Conservation (phyloP, 2,888 invertebrate species). For the Teinopalpus imperialis region DNA sequence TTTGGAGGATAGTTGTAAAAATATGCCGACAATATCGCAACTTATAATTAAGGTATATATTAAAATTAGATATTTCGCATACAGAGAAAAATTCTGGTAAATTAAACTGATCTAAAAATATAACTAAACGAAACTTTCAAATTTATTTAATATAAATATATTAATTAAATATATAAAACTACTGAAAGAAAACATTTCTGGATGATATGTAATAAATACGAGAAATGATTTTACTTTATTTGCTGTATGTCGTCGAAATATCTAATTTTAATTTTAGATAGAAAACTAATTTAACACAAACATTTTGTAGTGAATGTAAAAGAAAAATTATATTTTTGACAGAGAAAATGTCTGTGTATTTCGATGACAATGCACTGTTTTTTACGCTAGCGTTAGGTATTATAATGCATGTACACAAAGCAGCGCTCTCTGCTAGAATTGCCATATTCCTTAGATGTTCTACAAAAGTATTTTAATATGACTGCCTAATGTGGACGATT, state of each 20-base stretch:
- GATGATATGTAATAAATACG: too few species aligned
- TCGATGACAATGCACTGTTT: conserved; percentile 52
- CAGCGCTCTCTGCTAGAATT: conserved; percentile 22
- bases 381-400: conserved; percentile 56
- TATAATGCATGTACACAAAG: conserved; percentile 34
- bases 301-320: conserved; percentile 56
- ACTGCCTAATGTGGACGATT: too few species aligned
- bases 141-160: too few species aligned
- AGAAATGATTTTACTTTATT: too few species aligned
- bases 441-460: neutral
- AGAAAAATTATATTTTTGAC: conserved; percentile 68
- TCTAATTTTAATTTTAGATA: conserved; percentile 57
- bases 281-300: conserved; percentile 58
- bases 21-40: conserved; percentile 73
- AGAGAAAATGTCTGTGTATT: conserved; percentile 47
- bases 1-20: conserved; percentile 50
- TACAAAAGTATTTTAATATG: conserved; percentile 4
- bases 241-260: conserved; percentile 38
- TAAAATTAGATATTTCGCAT: conserved; percentile 38
- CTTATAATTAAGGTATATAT: conserved; percentile 41
- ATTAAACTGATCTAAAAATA: too few species aligned
- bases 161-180: too few species aligned
- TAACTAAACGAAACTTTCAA: too few species aligned
- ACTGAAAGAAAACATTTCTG: too few species aligned
- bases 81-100: too few species aligned